Conservation (phyloP, 2,797 vertebrate genomes). For the Enteromius unitaeniatus region DNA sequence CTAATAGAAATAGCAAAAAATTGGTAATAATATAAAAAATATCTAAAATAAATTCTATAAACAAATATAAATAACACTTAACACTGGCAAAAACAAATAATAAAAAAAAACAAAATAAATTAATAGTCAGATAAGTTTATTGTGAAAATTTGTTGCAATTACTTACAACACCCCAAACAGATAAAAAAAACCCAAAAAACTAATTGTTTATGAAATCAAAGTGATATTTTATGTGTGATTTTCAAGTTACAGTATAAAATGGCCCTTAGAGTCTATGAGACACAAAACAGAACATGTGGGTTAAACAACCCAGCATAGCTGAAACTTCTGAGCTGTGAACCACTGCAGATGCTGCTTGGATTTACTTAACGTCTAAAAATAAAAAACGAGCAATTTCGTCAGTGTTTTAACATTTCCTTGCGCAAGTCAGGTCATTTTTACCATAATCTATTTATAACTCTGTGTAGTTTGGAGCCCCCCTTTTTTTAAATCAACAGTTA, state of each 20-base stretch:
- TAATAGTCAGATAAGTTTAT: neutral
- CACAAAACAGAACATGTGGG: constrained; percentile 4
- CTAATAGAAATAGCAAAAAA: neutral
- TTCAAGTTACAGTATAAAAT: neutral
- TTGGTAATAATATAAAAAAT: neutral
- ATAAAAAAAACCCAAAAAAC: neutral
- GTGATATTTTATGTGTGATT: neutral
- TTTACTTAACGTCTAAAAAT: constrained; percentile 25
- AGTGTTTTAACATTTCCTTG: constrained; percentile 11
- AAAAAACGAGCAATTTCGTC: constrained; percentile 3
- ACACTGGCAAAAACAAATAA: neutral
- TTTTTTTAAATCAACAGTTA: constrained; percentile 39
- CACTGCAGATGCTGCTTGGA: neutral
- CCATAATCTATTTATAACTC: constrained; percentile 28
- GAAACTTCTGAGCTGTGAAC: constrained; percentile 1
- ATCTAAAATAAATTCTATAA: neutral
- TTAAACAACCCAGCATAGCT: neutral
- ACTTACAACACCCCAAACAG: neutral
- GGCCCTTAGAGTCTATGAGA: neutral
- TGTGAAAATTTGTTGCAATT: no score
- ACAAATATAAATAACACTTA: neutral
- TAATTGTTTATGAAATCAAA: neutral
- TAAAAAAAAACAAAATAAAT: neutral
- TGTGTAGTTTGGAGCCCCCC: neutral
- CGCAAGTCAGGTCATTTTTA: constrained; percentile 9